Conservation (phyloP, 2,113 vertebrate genomes). For the Propithecus coquereli region DNA sequence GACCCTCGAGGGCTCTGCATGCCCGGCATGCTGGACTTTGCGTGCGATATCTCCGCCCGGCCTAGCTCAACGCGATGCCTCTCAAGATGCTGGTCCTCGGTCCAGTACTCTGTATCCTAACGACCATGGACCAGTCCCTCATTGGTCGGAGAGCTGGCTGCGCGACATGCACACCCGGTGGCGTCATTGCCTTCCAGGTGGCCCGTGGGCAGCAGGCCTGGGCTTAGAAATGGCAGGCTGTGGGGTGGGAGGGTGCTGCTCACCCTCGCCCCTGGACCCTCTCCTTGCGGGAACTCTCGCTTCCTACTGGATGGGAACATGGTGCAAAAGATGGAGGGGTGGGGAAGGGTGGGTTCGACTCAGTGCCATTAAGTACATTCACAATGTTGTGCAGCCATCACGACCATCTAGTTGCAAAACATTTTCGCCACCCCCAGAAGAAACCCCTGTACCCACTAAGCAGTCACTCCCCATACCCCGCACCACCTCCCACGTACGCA, state of each 20-base stretch:
- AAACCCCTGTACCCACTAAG: background rate
- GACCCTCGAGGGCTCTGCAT: background rate
- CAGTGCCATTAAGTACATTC: background rate
- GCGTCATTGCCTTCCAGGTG: background rate
- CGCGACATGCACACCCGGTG: background rate
- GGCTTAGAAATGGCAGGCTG: background rate
- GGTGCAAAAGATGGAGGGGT: background rate
- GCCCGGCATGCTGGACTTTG: background rate
- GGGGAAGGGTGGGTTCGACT: background rate
- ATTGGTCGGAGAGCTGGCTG: background rate
- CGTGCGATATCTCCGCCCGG: background rate
- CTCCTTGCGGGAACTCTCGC: background rate
- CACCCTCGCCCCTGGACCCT: background rate
- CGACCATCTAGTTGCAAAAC: background rate
- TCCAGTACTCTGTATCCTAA: background rate
- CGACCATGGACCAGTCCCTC: background rate
- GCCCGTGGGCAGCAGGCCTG: background rate
- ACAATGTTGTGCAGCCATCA: background rate
- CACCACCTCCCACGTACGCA: background rate
- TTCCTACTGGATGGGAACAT: background rate
- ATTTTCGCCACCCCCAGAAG: background rate
- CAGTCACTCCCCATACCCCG: too few species aligned
- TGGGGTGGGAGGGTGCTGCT: background rate
- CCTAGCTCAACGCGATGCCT: background rate
- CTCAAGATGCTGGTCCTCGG: rapidly evolving